phyloP scores from a whole-genome alignment of 2,888 invertebrate species.

The Phaonia tiefii region DNA sequence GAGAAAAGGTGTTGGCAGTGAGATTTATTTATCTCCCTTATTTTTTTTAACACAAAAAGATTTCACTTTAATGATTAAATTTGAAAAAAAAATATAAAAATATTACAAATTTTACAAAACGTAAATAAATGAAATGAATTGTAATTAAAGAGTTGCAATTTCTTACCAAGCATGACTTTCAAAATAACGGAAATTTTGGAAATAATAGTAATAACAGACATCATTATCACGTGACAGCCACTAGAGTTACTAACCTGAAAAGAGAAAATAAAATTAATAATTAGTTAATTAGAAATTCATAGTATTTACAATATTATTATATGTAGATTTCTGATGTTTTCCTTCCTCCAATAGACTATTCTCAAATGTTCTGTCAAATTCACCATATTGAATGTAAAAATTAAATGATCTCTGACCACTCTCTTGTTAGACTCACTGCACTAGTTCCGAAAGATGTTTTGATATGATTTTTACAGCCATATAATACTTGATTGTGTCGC shows the following conservation, averaged over 20 bases:
- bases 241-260: conserved; percentile 51
- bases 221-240: conserved; percentile 4
- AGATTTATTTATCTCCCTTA: neutral
- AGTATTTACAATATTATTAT: no score
- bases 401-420: no score
- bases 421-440: no score
- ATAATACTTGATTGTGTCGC: no score
- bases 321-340: no score
- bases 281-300: no score
- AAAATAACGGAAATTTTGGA: conserved; percentile 27
- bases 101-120: no score
- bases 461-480: no score
- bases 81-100: neutral
- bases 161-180: conserved; percentile 47
- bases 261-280: conserved; percentile 18
- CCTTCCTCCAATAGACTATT: no score
- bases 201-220: conserved; percentile 27
- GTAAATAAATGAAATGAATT: conserved; percentile 4
- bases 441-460: no score
- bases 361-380: no score
- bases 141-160: neutral
- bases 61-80: conserved; percentile 44
- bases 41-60: conserved; percentile 17
- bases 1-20: neutral
- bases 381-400: no score